Evolutionary conservation across 92 coral and sea anemone genomes (phyloP).

Genomic region (Palythoa grandiflora): DNA sequence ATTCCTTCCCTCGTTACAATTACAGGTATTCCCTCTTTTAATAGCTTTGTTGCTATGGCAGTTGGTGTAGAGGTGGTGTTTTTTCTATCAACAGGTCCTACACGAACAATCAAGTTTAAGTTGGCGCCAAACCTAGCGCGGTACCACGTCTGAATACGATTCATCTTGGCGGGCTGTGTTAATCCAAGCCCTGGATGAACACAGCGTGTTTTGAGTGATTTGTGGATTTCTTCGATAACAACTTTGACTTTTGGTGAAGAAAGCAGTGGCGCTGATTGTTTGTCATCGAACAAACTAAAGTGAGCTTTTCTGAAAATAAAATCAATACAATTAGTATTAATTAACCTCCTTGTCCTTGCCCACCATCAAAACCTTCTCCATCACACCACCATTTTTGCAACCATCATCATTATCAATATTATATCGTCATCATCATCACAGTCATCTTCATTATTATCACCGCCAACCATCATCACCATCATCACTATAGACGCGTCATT

Average conservation of each 20-base stretch:
- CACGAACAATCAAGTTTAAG: constrained; percentile 35
- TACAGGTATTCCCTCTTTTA: constrained; percentile 74
- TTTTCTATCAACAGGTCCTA: not conserved
- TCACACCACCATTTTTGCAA: not conserved
- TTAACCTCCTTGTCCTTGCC: not conserved
- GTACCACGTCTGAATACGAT: constrained; percentile 62
- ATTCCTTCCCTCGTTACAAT: constrained; percentile 72
- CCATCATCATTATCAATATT: not conserved
- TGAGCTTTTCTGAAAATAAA: constrained; percentile 24
- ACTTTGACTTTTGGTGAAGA: constrained; percentile 49
- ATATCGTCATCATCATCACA: not conserved
- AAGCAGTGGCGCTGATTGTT: constrained; percentile 50
- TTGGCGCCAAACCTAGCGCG: constrained; percentile 42
- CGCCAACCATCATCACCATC: not conserved
- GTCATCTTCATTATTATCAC: not conserved
- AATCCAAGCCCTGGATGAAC: constrained; percentile 52
- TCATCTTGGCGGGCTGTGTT: constrained; percentile 75
- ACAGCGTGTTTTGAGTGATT: constrained; percentile 13
- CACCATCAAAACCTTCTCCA: not conserved
- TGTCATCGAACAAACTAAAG: constrained; percentile 36
- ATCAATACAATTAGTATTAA: not conserved
- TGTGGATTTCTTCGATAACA: constrained; percentile 37
- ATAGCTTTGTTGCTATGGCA: constrained; percentile 49
- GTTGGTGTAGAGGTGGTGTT: constrained; percentile 26
- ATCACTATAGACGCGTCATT: not conserved